phyloP scores from a whole-genome alignment of 2,113 vertebrate genomes.

The Percina caprodes region DNA sequence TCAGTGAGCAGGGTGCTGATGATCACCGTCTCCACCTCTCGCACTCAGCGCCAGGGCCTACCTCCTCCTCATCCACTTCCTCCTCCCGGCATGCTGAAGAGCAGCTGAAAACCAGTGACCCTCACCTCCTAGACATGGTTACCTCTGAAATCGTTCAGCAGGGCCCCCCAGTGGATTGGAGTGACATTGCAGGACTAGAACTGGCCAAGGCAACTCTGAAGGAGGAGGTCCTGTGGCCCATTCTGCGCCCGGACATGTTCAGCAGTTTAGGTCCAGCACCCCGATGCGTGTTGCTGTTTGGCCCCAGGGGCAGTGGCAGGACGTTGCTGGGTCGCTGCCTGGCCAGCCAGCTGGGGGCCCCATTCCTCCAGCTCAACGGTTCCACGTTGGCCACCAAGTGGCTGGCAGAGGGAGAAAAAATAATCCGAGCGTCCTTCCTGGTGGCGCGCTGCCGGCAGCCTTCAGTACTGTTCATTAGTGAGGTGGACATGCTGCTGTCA shows the following conservation, averaged over 20 bases:
- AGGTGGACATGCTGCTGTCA: slow-evolving; percentile 95
- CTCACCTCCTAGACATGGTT: slow-evolving; percentile 95
- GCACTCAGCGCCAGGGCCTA: slow-evolving; percentile 90
- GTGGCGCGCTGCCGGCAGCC: slow-evolving; percentile 95
- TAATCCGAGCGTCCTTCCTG: slow-evolving; percentile 93
- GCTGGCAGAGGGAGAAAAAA: slow-evolving; percentile 94
- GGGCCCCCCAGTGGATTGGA: slow-evolving; percentile 94
- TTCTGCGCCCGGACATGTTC: slow-evolving; percentile 95
- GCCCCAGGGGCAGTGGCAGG: slow-evolving; percentile 94
- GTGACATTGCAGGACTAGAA: slow-evolving; percentile 94
- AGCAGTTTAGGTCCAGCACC: slow-evolving; percentile 85
- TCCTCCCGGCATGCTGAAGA: slow-evolving; percentile 93
- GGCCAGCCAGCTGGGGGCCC: slow-evolving; percentile 94
- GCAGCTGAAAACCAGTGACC: slow-evolving; percentile 94
- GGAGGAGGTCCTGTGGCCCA: slow-evolving; percentile 96
- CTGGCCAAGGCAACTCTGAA: slow-evolving; percentile 93
- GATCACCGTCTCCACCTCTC: slow-evolving; percentile 93
- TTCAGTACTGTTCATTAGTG: slow-evolving; percentile 94
- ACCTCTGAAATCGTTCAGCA: slow-evolving; percentile 95
- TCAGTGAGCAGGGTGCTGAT: slow-evolving; percentile 89
- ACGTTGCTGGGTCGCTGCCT: slow-evolving; percentile 94
- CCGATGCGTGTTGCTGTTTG: slow-evolving; percentile 93
- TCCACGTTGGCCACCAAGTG: slow-evolving; percentile 94
- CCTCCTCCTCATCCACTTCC: slow-evolving; percentile 85
- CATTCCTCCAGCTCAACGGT: slow-evolving; percentile 92